These are phyloP conservation scores for Sakesphorus luctuosus DNA, from an alignment of 2,113 vertebrate genomes.

Conservation along the genomic window DNA sequence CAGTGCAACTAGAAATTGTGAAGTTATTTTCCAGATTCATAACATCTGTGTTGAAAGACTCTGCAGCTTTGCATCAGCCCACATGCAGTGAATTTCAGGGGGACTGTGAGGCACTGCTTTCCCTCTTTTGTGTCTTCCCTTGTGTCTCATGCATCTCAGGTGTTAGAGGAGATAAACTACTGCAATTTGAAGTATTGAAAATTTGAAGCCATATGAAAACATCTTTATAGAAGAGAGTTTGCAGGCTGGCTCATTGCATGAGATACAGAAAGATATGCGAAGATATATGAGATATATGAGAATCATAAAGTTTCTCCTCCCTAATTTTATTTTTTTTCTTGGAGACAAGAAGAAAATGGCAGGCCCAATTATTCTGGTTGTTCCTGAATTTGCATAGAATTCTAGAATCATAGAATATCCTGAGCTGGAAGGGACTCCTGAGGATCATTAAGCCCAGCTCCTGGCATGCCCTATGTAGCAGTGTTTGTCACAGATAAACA, in stretches of 20 bases:
- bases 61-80: neutral
- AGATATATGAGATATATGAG: too few relatives aligned
- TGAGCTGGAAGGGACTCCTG: neutral
- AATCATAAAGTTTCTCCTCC: neutral
- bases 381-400: neutral
- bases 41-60: accelerated
- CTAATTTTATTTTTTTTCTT: neutral
- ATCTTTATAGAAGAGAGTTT: neutral
- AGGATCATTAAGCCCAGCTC: neutral
- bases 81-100: neutral
- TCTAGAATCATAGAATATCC: neutral
- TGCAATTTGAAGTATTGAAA: neutral
- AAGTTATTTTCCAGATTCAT: neutral
- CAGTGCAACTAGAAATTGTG: neutral
- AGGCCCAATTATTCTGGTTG: neutral
- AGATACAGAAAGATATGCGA: neutral
- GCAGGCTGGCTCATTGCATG: neutral
- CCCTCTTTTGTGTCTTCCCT: neutral
- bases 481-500: neutral
- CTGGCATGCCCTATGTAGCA: neutral
- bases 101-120: neutral
- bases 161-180: neutral
- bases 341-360: neutral
- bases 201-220: neutral
- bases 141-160: neutral